Conservation (phyloP, 2,888 invertebrate species). For the Tanytarsus gracilentus region DNA sequence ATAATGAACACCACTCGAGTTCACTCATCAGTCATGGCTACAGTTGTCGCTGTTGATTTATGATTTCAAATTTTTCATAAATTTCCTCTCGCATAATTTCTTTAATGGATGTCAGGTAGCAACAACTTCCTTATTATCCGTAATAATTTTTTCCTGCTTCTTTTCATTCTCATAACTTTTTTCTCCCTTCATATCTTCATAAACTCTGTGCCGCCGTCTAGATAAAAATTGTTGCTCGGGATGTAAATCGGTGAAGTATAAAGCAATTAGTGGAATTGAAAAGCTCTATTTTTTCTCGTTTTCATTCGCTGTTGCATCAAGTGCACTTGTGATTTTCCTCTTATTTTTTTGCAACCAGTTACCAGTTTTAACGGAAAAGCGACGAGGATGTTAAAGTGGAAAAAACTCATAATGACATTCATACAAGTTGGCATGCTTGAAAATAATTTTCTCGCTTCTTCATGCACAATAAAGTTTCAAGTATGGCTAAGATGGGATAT, state of each 20-base stretch:
- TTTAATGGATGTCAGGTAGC: constrained; percentile 27
- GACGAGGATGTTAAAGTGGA: too few species aligned
- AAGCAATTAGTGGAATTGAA: constrained; percentile 28
- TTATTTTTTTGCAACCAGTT: constrained; percentile 17
- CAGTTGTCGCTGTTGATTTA: constrained; percentile 25
- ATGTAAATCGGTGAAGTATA: constrained; percentile 14
- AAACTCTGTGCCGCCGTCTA: background rate
- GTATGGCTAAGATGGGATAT: too few species aligned
- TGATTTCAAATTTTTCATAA: background rate
- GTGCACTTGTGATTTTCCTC: background rate
- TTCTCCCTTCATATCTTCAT: background rate
- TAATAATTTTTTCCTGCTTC: background rate
- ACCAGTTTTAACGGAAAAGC: too few species aligned
- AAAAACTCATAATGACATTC: constrained; percentile 26
- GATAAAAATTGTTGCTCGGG: constrained; percentile 11
- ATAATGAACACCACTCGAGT: too few species aligned
- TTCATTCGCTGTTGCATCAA: background rate
- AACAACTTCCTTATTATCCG: background rate
- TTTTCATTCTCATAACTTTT: background rate
- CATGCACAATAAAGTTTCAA: too few species aligned
- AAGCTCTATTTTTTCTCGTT: background rate
- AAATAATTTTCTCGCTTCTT: too few species aligned
- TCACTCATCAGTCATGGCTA: too few species aligned
- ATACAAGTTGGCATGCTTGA: constrained; percentile 17
- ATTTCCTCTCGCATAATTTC: constrained; percentile 15